Evolutionary conservation across 1,140 invertebrate species (phyloP).

Genomic region (Sminthurides bifidus): DNA sequence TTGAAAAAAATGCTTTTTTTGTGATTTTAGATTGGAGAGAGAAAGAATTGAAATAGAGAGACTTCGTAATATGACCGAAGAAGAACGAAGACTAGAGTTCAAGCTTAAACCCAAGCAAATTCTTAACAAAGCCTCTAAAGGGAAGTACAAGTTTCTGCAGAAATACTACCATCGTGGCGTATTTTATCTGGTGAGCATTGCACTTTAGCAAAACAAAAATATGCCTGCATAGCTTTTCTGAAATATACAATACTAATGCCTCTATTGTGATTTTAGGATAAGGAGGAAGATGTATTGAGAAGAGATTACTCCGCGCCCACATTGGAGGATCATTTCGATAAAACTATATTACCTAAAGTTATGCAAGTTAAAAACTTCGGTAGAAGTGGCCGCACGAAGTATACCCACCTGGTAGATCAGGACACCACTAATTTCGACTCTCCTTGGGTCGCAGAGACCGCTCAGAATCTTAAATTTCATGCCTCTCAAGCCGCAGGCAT

Average conservation of each 20-base stretch:
- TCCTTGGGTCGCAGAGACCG: slow-evolving; percentile 84
- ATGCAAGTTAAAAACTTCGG: slow-evolving; percentile 99
- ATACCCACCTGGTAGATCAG: slow-evolving; percentile 98
- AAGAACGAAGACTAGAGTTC: slow-evolving; percentile 78
- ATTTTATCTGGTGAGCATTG: slow-evolving; percentile 65
- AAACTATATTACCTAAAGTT: slow-evolving; percentile 95
- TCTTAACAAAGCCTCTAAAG: slow-evolving; percentile 91
- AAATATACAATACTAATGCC: not conserved
- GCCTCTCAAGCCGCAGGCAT: slow-evolving; percentile 85
- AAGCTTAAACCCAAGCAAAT: slow-evolving; percentile 85
- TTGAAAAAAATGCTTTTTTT: slow-evolving; percentile 3
- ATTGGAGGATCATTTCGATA: slow-evolving; percentile 98
- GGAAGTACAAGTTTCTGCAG: slow-evolving; percentile 98
- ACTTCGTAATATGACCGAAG: slow-evolving; percentile 88
- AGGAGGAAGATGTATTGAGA: slow-evolving; percentile 84
- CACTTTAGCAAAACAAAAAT: not conserved
- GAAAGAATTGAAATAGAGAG: slow-evolving; percentile 85
- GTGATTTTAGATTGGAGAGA: slow-evolving; percentile 50
- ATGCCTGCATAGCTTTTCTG: not conserved
- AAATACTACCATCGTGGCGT: slow-evolving; percentile 99
- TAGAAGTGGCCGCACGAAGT: slow-evolving; percentile 93
- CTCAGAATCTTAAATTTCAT: slow-evolving; percentile 80
- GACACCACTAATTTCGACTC: slow-evolving; percentile 97
- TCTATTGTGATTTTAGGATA: slow-evolving; percentile 46
- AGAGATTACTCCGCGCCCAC: slow-evolving; percentile 94